phyloP scores from a whole-genome alignment of 2,888 invertebrate genomes.

The Euplexia lucipara region DNA sequence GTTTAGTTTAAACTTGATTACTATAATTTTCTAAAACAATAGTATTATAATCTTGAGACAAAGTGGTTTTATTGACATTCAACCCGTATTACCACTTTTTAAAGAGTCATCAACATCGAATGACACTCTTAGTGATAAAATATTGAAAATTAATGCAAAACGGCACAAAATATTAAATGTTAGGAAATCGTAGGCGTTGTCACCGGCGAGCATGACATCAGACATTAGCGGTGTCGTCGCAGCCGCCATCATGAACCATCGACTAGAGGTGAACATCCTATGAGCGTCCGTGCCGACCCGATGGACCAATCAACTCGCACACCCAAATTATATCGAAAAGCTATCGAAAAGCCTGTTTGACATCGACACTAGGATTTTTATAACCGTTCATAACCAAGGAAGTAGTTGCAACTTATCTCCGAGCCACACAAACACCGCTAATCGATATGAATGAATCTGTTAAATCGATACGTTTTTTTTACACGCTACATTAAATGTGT shows the following conservation, averaged over 20 bases:
- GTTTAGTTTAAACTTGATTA: background rate
- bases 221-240: constrained; percentile 72
- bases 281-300: constrained; percentile 75
- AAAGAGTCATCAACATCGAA: constrained; percentile 9
- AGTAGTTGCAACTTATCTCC: constrained; percentile 61
- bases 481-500: constrained; percentile 35
- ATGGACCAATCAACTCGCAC: constrained; percentile 76
- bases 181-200: constrained; percentile 62
- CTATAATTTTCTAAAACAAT: constrained; percentile 21
- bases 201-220: constrained; percentile 82
- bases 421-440: constrained; percentile 59
- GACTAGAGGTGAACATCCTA: constrained; percentile 86
- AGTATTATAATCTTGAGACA: background rate
- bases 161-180: constrained; percentile 54
- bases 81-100: constrained; percentile 3
- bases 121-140: constrained; percentile 33
- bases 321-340: constrained; percentile 78
- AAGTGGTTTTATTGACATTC: constrained; percentile 2
- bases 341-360: constrained; percentile 78
- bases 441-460: constrained; percentile 60
- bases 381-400: constrained; percentile 65
- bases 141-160: constrained; percentile 58
- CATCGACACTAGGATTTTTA: constrained; percentile 68
- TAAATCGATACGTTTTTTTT: constrained; percentile 42
- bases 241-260: constrained; percentile 58